Percentiles rank a stretch among this genome's conserved stretches.
Evolutionary conservation across 2,797 vertebrate genomes (phyloP).

Genomic region (Psittacula derbiana): DNA sequence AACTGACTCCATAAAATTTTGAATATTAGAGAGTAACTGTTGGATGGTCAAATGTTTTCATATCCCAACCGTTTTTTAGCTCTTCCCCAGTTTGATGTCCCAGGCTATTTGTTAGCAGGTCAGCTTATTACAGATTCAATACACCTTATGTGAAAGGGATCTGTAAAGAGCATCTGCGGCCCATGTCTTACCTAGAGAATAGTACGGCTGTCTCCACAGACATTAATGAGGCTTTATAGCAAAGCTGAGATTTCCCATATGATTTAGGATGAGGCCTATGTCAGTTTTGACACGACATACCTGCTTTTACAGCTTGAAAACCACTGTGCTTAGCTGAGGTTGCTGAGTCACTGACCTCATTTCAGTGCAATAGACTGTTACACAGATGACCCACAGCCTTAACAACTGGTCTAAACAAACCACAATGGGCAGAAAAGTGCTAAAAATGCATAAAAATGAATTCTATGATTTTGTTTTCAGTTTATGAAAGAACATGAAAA

Average conservation of each 20-base stretch:
- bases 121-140: neutral
- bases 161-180: neutral
- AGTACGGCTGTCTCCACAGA: neutral
- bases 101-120: neutral
- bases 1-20: neutral
- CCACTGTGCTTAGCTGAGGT: neutral
- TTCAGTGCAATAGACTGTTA: neutral
- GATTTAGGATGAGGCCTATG: neutral
- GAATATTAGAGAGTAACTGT: neutral
- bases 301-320: neutral
- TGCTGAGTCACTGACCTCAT: neutral
- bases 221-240: conserved; percentile 34
- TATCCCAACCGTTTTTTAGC: neutral
- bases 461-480: neutral
- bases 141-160: neutral
- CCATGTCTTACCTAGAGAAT: neutral
- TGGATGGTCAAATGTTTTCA: neutral
- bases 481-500: neutral
- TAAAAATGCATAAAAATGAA: neutral
- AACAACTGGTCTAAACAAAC: neutral
- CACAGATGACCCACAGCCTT: neutral
- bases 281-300: neutral
- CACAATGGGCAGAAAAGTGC: neutral
- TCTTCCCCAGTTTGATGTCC: neutral
- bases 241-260: neutral